These are phyloP conservation scores for Antechinus stuartii DNA, from an alignment of 2,113 vertebrate genomes.

Conservation along the genomic window DNA sequence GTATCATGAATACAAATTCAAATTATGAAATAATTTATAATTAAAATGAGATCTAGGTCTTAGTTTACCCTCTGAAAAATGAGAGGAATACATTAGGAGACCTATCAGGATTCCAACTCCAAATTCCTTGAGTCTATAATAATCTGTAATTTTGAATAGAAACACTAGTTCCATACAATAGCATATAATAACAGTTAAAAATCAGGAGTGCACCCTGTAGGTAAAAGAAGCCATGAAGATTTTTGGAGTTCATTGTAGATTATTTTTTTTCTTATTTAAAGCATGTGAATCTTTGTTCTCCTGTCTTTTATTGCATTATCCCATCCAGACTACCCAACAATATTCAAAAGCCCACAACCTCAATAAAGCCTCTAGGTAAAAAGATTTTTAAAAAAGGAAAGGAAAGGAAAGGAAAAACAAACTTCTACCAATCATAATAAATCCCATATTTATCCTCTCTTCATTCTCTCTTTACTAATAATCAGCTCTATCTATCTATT, in stretches of 20 bases:
- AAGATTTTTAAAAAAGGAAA: slow-evolving; percentile 34
- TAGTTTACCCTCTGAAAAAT: background rate
- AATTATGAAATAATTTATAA: background rate
- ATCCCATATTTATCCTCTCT: slow-evolving; percentile 43
- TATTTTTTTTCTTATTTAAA: background rate
- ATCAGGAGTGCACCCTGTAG: background rate
- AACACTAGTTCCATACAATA: background rate
- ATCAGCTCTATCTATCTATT: slow-evolving; percentile 10
- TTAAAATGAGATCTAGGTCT: background rate
- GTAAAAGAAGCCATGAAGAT: background rate
- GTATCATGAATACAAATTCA: background rate
- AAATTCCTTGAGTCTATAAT: background rate
- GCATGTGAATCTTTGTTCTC: background rate
- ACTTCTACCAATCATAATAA: slow-evolving; percentile 51
- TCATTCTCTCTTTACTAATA: background rate
- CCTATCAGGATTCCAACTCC: background rate
- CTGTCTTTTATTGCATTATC: background rate
- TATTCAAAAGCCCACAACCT: slow-evolving; percentile 51
- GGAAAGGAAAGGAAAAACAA: slow-evolving; percentile 54
- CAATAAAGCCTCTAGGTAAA: slow-evolving; percentile 53
- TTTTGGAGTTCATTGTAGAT: background rate
- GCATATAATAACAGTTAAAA: background rate
- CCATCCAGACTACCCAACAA: background rate
- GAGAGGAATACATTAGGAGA: background rate
- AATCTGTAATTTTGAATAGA: background rate